Evolutionary conservation across 37 sponge, comb jelly and placozoan species (phyloP), one percentile per base, ranked within the genome.

Genomic region (Agelas oroides): DNA sequence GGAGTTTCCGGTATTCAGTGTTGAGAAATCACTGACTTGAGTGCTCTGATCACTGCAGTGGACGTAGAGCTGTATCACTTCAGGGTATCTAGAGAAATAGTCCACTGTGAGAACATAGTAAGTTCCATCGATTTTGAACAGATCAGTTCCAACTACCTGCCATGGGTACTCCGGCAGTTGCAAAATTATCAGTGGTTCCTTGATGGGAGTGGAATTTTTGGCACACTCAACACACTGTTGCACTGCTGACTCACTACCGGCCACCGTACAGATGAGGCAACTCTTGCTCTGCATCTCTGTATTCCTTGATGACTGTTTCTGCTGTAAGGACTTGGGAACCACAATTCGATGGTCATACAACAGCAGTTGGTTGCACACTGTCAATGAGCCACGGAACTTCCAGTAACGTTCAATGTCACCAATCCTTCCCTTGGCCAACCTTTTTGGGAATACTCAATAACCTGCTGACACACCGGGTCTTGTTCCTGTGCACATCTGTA

Each of bases 141-240:
- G 59, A 34, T 89, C 89, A 6, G 73, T 83, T 2, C 65, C 89
- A 1, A 89, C 84, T 28, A 53, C n/a, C 53, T 89, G 77, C 89
- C 89, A 89, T 2, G 84, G 89, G 53, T 73, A 63, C 14, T 77
- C 65, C 1, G 89, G 84, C n/a, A 89, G 58, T 3, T 54, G 73
- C 5, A 79, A 37, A 17, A 59, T 19, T 0, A 78, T 34, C 56
- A 89, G 66, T 24, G 84, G 79, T 30, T 83, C 89, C 74, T 59
- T 71, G 1, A 1, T 5, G 15, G 73, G 79, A 40, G 1, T 60
- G 63, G 0, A 25, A 19, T 34, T 53, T 53, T 71, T 77, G 17
- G 70, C 70, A 59, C 86, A 85, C 36, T 34, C 78, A 39, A 18
- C 32, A 37, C 77, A 85, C 15, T 76, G 65, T 32, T 70, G 70